These are phyloP conservation scores for Acrocephalus kingi DNA, from an alignment of 2,113 vertebrate species.

Conservation along the genomic window DNA sequence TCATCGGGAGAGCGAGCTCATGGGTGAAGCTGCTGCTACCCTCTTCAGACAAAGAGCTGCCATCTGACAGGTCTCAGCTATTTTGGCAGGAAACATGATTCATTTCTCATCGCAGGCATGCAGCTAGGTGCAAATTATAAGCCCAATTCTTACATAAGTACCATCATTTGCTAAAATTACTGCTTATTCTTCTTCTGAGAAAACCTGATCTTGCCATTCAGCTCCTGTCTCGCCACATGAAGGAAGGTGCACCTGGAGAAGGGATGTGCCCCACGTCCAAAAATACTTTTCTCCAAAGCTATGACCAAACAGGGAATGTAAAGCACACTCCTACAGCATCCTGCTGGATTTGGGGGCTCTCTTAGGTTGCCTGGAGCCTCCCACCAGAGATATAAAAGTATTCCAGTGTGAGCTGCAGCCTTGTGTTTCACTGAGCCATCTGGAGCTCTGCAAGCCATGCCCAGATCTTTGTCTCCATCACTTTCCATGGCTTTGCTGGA, in stretches of 20 bases:
- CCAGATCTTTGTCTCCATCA: fast-evolving
- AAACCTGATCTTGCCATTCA: background rate
- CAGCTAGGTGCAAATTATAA: conserved; percentile 30
- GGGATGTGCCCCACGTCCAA: background rate
- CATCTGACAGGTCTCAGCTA: conserved; percentile 13
- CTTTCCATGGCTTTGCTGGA: background rate
- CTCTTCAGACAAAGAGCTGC: background rate
- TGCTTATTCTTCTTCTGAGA: background rate
- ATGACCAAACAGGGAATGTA: background rate
- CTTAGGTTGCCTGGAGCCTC: conserved; percentile 35
- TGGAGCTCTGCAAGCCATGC: background rate
- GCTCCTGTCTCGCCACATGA: background rate
- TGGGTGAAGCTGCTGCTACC: background rate
- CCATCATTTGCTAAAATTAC: background rate
- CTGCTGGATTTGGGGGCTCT: conserved; percentile 28
- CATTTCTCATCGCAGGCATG: background rate
- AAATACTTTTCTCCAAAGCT: background rate
- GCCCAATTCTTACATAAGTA: background rate
- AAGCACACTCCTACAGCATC: background rate
- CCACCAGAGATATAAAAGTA: conserved; percentile 51
- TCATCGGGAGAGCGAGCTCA: background rate
- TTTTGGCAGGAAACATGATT: conserved; percentile 21
- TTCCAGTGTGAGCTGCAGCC: background rate
- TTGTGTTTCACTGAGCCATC: conserved; percentile 14
- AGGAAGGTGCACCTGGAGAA: background rate